Percentiles rank a stretch among this genome's conserved stretches.
phyloP scores from a whole-genome alignment of 2,797 vertebrate species.

The Microctenopoma steveboyesi region DNA sequence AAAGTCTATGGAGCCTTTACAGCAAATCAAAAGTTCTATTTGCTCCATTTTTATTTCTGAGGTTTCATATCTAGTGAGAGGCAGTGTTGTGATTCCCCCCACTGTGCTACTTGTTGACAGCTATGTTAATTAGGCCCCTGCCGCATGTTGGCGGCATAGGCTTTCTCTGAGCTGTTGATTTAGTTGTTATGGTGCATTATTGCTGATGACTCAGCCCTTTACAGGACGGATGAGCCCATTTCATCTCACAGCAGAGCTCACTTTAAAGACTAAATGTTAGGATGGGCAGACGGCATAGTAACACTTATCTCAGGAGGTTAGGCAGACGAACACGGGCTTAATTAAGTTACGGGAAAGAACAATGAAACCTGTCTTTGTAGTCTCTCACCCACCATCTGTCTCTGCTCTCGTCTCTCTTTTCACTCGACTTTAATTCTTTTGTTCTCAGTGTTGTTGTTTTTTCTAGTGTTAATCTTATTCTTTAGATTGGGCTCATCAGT shows the following conservation, averaged over 20 bases:
- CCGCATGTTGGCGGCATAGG: slow-evolving; percentile 11
- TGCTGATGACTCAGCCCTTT: slow-evolving; percentile 66
- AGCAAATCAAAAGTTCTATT: not conserved
- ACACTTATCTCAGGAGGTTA: slow-evolving; percentile 49
- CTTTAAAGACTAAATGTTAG: slow-evolving; percentile 53
- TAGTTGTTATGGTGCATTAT: slow-evolving; percentile 32
- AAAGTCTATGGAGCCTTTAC: no score
- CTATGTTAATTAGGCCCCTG: slow-evolving; percentile 38
- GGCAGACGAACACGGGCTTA: slow-evolving; percentile 43
- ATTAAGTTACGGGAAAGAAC: slow-evolving; percentile 66
- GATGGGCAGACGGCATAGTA: slow-evolving; percentile 25
- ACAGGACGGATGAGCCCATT: slow-evolving; percentile 61
- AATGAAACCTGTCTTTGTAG: slow-evolving; percentile 47
- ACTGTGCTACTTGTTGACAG: slow-evolving; percentile 50
- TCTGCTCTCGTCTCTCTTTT: slow-evolving; percentile 15
- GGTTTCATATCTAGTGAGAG: slow-evolving; percentile 34
- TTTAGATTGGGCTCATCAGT: slow-evolving; percentile 52
- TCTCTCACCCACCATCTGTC: slow-evolving; percentile 35
- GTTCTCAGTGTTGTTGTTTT: not conserved
- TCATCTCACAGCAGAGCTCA: slow-evolving; percentile 50
- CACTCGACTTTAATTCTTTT: slow-evolving; percentile 41
- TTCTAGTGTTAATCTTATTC: slow-evolving; percentile 37
- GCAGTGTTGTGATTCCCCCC: slow-evolving; percentile 35
- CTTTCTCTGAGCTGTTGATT: slow-evolving; percentile 39
- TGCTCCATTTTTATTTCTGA: slow-evolving; percentile 11